A percentile compares a stretch with the other conserved stretches of the same genome.
Evolutionary conservation across 92 coral and sea anemone species (phyloP).

Genomic region (Phenganax marumi): DNA sequence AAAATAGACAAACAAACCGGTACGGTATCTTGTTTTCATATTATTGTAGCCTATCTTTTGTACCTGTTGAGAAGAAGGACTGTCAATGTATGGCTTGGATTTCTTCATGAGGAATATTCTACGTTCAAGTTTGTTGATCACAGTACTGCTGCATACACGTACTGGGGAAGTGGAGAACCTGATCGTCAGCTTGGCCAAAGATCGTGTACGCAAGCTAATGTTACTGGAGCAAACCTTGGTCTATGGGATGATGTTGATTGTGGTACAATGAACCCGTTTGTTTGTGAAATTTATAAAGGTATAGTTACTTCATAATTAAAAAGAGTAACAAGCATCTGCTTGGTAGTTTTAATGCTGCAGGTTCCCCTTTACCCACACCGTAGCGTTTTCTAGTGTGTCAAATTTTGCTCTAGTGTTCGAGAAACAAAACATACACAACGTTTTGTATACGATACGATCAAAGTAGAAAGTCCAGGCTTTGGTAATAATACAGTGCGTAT

Average conservation of each 20-base stretch:
- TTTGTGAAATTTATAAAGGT: slow-evolving; percentile 86
- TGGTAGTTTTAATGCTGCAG: too few species aligned
- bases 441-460: too few species aligned
- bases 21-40: neutral
- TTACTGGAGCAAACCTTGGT: slow-evolving; percentile 58
- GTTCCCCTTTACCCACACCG: too few species aligned
- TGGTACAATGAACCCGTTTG: slow-evolving; percentile 55
- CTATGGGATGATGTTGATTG: slow-evolving; percentile 79
- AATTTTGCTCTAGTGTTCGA: too few species aligned
- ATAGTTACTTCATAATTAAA: neutral
- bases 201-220: slow-evolving; percentile 71
- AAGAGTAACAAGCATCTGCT: too few species aligned
- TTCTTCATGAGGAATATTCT: slow-evolving; percentile 55
- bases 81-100: slow-evolving; percentile 85
- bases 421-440: too few species aligned
- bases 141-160: slow-evolving; percentile 60
- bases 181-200: slow-evolving; percentile 44
- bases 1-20: neutral
- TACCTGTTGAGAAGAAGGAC: slow-evolving; percentile 58
- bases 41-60: slow-evolving; percentile 65
- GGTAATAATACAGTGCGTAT: too few species aligned
- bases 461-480: too few species aligned
- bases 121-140: slow-evolving; percentile 75
- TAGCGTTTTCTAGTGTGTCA: too few species aligned
- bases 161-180: slow-evolving; percentile 79